Percentiles rank a stretch among this genome's conserved stretches.
Conservation (phyloP, 2,888 invertebrate genomes). For the Pemphredon lugubris region DNA sequence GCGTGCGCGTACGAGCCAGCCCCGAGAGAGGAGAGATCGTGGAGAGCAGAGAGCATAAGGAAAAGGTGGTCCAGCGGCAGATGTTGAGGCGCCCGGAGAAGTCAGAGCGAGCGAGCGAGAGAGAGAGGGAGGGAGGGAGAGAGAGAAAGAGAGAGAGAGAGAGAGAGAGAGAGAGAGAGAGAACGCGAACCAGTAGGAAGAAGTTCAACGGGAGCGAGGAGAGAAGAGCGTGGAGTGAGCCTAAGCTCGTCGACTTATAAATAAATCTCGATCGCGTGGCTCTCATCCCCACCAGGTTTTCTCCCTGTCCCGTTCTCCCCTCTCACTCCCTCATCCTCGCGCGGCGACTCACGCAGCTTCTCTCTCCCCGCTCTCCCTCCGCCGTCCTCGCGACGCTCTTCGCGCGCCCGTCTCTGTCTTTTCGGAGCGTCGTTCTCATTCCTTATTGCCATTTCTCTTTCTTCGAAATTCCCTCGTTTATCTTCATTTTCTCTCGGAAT, state of each 20-base stretch:
- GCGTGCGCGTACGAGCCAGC: too few relatives aligned
- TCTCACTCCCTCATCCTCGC: neutral
- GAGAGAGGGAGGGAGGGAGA: conserved; percentile 6
- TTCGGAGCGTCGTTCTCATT: neutral
- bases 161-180: conserved; percentile 37
- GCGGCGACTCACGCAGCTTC: neutral
- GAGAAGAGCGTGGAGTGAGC: conserved; percentile 50
- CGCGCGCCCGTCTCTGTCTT: neutral
- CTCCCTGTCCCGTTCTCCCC: conserved; percentile 1
- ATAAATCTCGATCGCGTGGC: conserved; percentile 82
- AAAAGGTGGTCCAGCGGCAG: conserved; percentile 20
- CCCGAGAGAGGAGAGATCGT: too few relatives aligned
- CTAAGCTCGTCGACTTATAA: conserved; percentile 77
- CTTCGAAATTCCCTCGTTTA: too few relatives aligned
- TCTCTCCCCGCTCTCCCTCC: neutral
- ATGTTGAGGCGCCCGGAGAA: conserved; percentile 26
- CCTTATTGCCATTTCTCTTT: neutral
- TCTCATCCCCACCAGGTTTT: conserved; percentile 75
- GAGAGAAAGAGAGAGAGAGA: conserved; percentile 8
- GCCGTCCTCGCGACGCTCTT: too few relatives aligned
- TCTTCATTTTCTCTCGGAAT: too few relatives aligned
- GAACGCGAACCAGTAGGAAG: conserved; percentile 48
- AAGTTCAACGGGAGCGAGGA: conserved; percentile 10
- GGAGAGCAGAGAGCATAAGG: neutral
- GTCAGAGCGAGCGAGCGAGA: conserved; percentile 34